Conservation (phyloP, 2,113 vertebrate species). For the Chinchilla lanigera region DNA sequence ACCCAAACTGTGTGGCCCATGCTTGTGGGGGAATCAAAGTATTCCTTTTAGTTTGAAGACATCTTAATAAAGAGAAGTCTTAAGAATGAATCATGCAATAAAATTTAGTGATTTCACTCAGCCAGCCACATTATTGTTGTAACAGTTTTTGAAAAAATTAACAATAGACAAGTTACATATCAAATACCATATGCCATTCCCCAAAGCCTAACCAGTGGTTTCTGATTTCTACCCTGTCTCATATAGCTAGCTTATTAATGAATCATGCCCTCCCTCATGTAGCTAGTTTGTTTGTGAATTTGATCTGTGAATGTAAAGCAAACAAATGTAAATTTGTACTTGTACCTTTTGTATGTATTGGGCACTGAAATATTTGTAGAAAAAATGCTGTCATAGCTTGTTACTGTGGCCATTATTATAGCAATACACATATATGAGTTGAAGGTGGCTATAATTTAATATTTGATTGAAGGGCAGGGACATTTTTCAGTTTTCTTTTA, state of each 20-base stretch:
- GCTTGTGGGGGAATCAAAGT: not conserved
- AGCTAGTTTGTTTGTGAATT: not conserved
- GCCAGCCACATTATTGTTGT: not conserved
- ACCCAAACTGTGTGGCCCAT: not conserved
- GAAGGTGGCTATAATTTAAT: conserved; percentile 20
- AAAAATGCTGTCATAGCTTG: not conserved
- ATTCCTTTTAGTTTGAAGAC: not conserved
- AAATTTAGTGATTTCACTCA: not conserved
- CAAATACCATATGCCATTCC: not conserved
- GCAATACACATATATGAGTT: not conserved
- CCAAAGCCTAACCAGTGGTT: not conserved
- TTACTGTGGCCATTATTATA: not conserved
- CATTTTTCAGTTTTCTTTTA: conserved; percentile 20
- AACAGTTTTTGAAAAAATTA: not conserved
- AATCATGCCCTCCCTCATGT: not conserved
- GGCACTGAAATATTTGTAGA: not conserved
- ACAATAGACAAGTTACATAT: not conserved
- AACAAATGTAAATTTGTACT: too few species aligned
- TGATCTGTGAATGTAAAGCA: not conserved
- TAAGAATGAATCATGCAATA: not conserved
- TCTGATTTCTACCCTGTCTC: not conserved
- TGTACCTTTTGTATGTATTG: not conserved
- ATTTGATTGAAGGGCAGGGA: not conserved
- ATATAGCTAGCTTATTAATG: not conserved
- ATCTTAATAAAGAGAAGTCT: not conserved